These are phyloP conservation scores for Aporrectodea caliginosa DNA, from an alignment of 1,140 invertebrate species.

Conservation along the genomic window DNA sequence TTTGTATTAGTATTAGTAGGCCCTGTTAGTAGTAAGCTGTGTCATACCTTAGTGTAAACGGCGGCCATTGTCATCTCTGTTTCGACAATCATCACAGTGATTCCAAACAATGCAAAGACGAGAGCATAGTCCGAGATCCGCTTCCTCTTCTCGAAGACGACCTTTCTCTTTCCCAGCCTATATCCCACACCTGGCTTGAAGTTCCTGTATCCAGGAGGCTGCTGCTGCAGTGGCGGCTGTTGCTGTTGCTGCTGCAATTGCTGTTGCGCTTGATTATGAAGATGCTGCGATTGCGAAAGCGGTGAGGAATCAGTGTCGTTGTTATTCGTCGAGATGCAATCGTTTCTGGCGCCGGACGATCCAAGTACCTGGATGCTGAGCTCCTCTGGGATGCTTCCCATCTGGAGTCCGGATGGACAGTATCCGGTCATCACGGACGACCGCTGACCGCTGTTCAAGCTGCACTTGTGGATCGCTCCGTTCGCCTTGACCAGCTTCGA, in stretches of 20 bases:
- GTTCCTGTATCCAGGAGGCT: background rate
- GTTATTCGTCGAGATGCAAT: background rate
- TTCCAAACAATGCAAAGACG: conserved; percentile 97
- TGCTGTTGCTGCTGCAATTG: background rate
- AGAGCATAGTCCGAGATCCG: conserved; percentile 95
- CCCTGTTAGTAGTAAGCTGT: no score
- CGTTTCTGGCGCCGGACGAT: background rate
- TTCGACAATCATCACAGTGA: conserved; percentile 75
- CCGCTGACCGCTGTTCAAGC: no score
- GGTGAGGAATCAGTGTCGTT: background rate
- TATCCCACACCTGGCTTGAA: conserved; percentile 63
- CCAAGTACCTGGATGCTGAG: background rate
- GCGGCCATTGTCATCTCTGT: conserved; percentile 22
- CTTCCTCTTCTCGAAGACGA: conserved; percentile 93
- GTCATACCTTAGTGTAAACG: conserved; percentile 25
- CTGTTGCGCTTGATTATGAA: background rate
- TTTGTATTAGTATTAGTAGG: no score
- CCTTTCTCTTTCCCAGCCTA: conserved; percentile 88
- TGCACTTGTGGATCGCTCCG: background rate
- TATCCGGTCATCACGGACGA: background rate
- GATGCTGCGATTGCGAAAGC: background rate
- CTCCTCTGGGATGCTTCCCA: background rate
- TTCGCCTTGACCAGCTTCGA: background rate
- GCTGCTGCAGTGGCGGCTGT: background rate
- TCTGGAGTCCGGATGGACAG: background rate